A percentile compares a stretch with the other conserved stretches of the same genome.
Conservation (phyloP, 2,113 vertebrate species). For the Cepphus grylle region DNA sequence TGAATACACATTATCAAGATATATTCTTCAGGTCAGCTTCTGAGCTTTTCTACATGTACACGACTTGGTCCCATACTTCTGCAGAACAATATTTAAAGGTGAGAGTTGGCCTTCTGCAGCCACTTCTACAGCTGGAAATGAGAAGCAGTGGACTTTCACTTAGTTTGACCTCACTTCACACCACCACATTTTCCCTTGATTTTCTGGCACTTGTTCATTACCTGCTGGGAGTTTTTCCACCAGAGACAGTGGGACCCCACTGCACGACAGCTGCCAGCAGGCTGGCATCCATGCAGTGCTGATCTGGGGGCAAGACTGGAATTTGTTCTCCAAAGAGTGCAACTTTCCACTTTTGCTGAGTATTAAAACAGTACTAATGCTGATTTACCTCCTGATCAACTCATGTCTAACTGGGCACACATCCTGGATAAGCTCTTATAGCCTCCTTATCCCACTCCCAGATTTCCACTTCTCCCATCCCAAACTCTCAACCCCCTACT, state of each 20-base stretch:
- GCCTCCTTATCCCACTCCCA: background rate
- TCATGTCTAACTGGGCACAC: background rate
- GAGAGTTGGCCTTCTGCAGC: background rate
- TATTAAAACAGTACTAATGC: background rate
- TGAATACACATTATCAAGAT: no score
- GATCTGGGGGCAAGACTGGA: background rate
- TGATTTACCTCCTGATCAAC: background rate
- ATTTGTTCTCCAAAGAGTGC: background rate
- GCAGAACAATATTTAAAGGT: no score
- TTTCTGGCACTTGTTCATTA: background rate
- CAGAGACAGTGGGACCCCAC: background rate
- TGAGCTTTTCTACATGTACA: no score
- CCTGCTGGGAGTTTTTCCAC: background rate
- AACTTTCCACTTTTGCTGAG: background rate
- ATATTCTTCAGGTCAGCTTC: no score
- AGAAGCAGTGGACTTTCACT: background rate
- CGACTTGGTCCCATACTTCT: no score
- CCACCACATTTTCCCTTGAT: background rate
- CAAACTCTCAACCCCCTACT: background rate
- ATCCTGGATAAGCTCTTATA: background rate
- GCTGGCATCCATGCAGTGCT: background rate
- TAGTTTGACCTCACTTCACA: background rate
- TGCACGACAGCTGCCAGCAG: background rate
- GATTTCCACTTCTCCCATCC: background rate
- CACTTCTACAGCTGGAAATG: background rate